Evolutionary conservation across 2,888 invertebrate species (phyloP).

Genomic region (Anorthoa munda): DNA sequence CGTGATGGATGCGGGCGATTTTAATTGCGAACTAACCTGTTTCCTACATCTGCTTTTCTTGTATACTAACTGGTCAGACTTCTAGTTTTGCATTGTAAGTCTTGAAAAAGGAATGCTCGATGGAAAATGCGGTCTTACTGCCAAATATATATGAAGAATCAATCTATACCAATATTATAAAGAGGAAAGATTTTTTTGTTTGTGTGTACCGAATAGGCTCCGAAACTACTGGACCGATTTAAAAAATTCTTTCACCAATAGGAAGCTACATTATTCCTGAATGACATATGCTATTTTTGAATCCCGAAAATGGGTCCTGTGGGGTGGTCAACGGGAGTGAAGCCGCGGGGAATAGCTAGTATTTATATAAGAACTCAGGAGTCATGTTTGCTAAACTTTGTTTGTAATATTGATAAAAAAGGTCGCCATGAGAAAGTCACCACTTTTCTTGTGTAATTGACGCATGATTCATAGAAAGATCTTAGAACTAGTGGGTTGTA

Average conservation of each 20-base stretch:
- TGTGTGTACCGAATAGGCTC: too few species aligned
- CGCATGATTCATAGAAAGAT: constrained; percentile 52
- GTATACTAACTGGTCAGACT: constrained; percentile 16
- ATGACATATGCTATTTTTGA: too few species aligned
- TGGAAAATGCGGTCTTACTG: constrained; percentile 16
- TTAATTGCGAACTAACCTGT: constrained; percentile 64
- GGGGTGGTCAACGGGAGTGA: too few species aligned
- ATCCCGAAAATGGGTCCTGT: too few species aligned
- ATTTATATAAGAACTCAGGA: constrained; percentile 25
- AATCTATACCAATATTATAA: too few species aligned
- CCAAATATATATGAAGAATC: constrained; percentile 15
- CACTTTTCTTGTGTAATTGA: constrained; percentile 45
- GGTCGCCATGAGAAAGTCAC: constrained; percentile 39
- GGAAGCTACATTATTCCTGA: too few species aligned
- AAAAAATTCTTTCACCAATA: too few species aligned
- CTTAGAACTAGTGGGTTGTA: constrained; percentile 42
- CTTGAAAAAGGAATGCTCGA: constrained; percentile 15
- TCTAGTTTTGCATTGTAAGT: constrained; percentile 26
- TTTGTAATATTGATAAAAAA: constrained; percentile 47
- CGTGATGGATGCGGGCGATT: constrained; percentile 58
- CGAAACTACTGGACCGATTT: too few species aligned
- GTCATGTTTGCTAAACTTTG: constrained; percentile 14
- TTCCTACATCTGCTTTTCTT: constrained; percentile 42
- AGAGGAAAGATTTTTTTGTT: too few species aligned
- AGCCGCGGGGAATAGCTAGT: too few species aligned